Evolutionary conservation across 2,888 invertebrate genomes (phyloP).

Genomic region (Pelosia muscerda): DNA sequence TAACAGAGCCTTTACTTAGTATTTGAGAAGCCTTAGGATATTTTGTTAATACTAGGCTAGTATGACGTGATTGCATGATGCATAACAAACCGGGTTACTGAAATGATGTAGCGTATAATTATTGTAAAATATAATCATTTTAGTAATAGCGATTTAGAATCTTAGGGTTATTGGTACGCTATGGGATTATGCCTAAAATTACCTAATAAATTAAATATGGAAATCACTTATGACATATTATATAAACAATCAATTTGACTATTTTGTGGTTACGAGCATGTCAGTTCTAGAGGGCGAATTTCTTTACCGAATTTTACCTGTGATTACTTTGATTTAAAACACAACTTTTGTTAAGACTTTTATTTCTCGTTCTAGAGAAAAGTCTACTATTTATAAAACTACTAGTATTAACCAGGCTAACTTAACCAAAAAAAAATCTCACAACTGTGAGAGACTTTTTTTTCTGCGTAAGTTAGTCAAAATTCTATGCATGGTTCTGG

Average conservation of each 20-base stretch:
- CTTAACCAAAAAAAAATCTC: no score
- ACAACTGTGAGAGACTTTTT: no score
- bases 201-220: neutral
- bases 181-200: neutral
- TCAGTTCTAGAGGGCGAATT: no score
- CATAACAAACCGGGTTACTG: neutral
- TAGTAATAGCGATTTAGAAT: neutral
- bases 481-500: no score
- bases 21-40: conserved; percentile 11
- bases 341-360: no score
- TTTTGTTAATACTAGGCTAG: neutral
- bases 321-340: no score
- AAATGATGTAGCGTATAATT: neutral
- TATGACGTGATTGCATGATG: neutral
- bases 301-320: no score
- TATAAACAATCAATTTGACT: neutral
- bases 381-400: no score
- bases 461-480: no score
- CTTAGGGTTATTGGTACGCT: neutral
- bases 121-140: neutral
- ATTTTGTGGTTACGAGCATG: neutral
- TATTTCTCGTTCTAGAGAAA: no score
- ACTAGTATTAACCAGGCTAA: no score
- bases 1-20: conserved; percentile 5
- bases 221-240: neutral